phyloP scores from a whole-genome alignment of 2,797 vertebrate genomes.

The Pantherophis vulpinus region DNA sequence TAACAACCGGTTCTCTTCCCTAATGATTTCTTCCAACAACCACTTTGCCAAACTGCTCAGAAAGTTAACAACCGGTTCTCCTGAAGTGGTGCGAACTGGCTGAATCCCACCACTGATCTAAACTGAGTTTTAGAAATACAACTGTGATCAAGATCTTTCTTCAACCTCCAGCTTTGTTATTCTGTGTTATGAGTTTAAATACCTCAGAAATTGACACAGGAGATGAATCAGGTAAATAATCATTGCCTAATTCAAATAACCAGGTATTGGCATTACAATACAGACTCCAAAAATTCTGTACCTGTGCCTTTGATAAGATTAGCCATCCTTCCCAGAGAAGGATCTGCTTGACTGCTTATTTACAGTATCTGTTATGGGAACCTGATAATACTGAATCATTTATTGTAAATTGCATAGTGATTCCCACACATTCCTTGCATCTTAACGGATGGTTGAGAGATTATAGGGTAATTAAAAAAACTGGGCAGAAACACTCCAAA shows the following conservation, averaged over 20 bases:
- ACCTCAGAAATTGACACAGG: neutral
- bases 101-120: neutral
- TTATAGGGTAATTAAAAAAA: neutral
- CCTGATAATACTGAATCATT: neutral
- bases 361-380: neutral
- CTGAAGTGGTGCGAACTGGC: no score
- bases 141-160: neutral
- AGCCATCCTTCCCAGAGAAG: neutral
- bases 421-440: neutral
- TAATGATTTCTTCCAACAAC: no score
- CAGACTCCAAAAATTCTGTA: neutral
- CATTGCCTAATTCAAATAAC: neutral
- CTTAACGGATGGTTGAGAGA: neutral
- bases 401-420: neutral
- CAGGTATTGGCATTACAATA: neutral
- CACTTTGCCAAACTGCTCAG: no score
- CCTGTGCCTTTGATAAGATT: neutral
- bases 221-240: neutral
- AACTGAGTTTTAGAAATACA: neutral
- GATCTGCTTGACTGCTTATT: neutral
- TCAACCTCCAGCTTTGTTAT: neutral
- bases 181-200: neutral
- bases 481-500: neutral
- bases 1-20: no score
- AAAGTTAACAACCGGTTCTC: no score